These are phyloP conservation scores for Hybognathus amarus DNA, from an alignment of 2,797 vertebrate species.

Conservation along the genomic window DNA sequence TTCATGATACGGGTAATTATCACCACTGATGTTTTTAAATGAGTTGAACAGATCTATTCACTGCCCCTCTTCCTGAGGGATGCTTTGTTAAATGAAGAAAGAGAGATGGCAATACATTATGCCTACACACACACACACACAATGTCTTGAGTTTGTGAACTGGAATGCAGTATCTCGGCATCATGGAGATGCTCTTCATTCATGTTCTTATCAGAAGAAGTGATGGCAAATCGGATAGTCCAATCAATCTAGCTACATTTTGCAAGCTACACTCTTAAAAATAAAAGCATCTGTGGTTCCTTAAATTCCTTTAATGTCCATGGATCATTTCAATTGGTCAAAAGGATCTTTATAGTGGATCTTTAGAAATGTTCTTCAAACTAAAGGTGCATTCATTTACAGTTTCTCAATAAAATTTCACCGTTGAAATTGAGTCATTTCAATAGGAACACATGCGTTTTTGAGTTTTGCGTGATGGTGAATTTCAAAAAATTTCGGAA, in stretches of 20 bases:
- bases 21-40: slow-evolving; percentile 53
- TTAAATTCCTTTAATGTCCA: neutral
- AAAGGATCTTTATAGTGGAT: neutral
- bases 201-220: neutral
- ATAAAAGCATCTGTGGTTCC: neutral
- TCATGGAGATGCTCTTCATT: neutral
- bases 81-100: slow-evolving; percentile 51
- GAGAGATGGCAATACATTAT: slow-evolving; percentile 46
- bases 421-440: neutral
- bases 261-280: neutral
- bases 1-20: slow-evolving; percentile 66
- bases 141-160: neutral
- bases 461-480: neutral
- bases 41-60: slow-evolving; percentile 56
- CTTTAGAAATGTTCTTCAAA: neutral
- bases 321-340: neutral
- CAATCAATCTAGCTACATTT: neutral
- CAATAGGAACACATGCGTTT: neutral
- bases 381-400: neutral
- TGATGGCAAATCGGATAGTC: neutral
- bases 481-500: neutral
- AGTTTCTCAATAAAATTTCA: neutral
- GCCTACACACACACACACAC: neutral
- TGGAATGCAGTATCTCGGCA: neutral
- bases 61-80: slow-evolving; percentile 50